These are phyloP conservation scores for Meandrina meandrites DNA, from an alignment of 92 coral and sea anemone genomes.

Conservation along the genomic window DNA sequence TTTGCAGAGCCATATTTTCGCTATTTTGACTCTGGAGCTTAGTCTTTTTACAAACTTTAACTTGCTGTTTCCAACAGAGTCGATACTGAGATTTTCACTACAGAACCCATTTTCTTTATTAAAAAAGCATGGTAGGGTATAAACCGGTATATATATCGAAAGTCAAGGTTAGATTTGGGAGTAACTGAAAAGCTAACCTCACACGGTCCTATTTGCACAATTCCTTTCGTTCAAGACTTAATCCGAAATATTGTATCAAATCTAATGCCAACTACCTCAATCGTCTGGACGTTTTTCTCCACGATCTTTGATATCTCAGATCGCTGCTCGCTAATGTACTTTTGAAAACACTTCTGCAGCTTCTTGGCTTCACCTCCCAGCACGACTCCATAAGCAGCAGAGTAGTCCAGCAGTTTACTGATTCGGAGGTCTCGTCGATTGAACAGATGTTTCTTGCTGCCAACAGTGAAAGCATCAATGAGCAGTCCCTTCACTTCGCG, in stretches of 20 bases:
- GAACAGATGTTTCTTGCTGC: conserved; percentile 81
- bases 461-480: conserved; percentile 89
- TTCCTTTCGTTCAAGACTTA: background rate
- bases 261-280: conserved; percentile 65
- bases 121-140: too few species aligned
- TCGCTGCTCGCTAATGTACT: conserved; percentile 82
- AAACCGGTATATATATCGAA: too few species aligned
- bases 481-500: conserved; percentile 89
- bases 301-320: conserved; percentile 80
- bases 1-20: too few species aligned
- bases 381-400: conserved; percentile 91
- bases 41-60: too few species aligned
- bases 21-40: too few species aligned
- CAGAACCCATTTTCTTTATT: too few species aligned
- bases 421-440: conserved; percentile 75
- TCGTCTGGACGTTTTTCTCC: conserved; percentile 67
- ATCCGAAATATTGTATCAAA: background rate
- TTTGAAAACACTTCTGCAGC: conserved; percentile 85
- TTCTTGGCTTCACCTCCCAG: conserved; percentile 93
- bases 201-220: background rate
- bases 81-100: too few species aligned
- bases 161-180: too few species aligned
- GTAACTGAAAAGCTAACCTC: too few species aligned
- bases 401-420: conserved; percentile 79
- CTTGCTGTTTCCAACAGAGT: too few species aligned